A percentile compares a stretch with the other conserved stretches of the same genome.
Evolutionary conservation across 1,140 invertebrate genomes (phyloP).

Genomic region (Tetramorium alpestre): DNA sequence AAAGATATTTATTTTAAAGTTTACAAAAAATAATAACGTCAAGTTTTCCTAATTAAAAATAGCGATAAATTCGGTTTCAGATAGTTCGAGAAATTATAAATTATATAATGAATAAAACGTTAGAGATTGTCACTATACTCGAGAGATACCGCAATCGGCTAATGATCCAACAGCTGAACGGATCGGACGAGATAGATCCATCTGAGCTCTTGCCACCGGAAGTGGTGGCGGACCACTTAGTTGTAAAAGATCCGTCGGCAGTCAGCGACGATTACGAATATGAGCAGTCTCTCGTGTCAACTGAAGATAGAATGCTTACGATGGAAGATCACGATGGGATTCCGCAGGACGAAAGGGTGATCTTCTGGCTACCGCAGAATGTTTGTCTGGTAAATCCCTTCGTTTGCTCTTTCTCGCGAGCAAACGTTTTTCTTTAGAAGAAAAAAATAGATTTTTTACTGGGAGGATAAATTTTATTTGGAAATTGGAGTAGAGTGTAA

Average conservation of each 20-base stretch:
- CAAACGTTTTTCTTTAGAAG: neutral
- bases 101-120: neutral
- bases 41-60: neutral
- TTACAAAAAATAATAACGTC: neutral
- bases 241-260: neutral
- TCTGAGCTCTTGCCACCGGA: neutral
- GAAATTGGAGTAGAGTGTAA: neutral
- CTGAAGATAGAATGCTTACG: neutral
- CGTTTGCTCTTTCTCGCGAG: neutral
- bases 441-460: neutral
- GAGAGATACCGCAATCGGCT: neutral
- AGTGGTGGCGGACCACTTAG: neutral
- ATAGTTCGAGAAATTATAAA: neutral
- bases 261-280: neutral
- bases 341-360: neutral
- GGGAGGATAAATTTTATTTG: neutral
- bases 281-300: neutral
- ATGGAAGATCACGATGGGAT: neutral
- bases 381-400: conserved; percentile 65
- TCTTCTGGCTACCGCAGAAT: conserved; percentile 68
- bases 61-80: neutral
- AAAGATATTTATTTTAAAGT: too few relatives aligned
- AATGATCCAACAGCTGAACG: conserved; percentile 8
- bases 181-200: neutral
- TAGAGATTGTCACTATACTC: neutral